phyloP scores from a whole-genome alignment of 1,140 invertebrate species.

The Arctopsyche grandis region DNA sequence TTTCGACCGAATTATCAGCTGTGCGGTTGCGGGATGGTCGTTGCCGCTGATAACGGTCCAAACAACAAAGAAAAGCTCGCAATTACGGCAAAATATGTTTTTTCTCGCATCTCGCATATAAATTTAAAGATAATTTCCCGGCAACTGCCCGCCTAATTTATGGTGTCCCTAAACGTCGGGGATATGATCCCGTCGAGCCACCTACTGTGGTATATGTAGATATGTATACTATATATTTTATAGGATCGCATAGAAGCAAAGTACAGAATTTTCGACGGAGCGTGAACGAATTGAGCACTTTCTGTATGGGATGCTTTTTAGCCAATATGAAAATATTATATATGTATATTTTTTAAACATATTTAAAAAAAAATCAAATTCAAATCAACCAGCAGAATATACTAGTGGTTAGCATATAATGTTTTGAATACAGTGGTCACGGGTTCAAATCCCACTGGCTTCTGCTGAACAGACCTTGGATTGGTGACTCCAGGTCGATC shows the following conservation, averaged over 20 bases:
- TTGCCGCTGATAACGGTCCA: not conserved
- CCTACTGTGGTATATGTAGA: not conserved
- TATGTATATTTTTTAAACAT: not conserved
- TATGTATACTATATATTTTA: not conserved
- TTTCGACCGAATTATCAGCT: not conserved
- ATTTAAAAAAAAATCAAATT: too few species aligned
- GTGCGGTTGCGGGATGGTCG: not conserved
- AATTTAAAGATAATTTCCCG: slow-evolving; percentile 32
- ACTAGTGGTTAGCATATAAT: too few species aligned
- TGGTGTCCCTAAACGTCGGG: slow-evolving; percentile 1
- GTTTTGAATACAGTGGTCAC: too few species aligned
- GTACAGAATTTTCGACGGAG: not conserved
- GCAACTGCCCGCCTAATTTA: slow-evolving; percentile 21
- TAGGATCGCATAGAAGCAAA: not conserved
- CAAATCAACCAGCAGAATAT: too few species aligned
- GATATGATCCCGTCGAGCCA: not conserved
- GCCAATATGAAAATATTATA: not conserved
- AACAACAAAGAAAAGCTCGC: slow-evolving; percentile 16
- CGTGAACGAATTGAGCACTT: too few species aligned
- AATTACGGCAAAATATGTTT: slow-evolving; percentile 25
- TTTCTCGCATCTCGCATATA: slow-evolving; percentile 21
- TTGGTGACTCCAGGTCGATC: too few species aligned
- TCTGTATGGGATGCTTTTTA: too few species aligned
- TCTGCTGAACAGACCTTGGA: too few species aligned
- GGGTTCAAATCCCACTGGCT: too few species aligned